phyloP scores from a whole-genome alignment of 2,113 vertebrate genomes.

The Australoheros scitulus region DNA sequence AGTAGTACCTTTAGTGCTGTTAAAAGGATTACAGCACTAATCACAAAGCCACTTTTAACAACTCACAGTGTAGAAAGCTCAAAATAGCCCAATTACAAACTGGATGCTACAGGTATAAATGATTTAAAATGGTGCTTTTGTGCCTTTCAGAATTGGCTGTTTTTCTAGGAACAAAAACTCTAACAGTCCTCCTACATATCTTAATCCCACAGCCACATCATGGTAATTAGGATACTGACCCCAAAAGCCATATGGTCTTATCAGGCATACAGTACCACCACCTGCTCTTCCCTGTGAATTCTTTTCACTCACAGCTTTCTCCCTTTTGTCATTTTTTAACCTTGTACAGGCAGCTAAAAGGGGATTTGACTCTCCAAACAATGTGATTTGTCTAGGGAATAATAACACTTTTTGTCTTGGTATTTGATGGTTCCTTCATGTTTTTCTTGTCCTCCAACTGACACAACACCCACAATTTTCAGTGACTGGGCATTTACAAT shows the following conservation, averaged over 20 bases:
- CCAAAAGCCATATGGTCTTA: slow-evolving; percentile 71
- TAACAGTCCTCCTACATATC: slow-evolving; percentile 50
- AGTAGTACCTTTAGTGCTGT: neutral
- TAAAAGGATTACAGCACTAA: neutral
- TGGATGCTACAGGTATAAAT: slow-evolving; percentile 31
- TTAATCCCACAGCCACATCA: slow-evolving; percentile 69
- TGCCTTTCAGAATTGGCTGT: slow-evolving; percentile 36
- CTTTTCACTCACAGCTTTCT: slow-evolving; percentile 49
- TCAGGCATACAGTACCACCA: slow-evolving; percentile 65
- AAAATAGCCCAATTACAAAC: slow-evolving; percentile 6
- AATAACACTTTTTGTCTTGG: slow-evolving; percentile 9
- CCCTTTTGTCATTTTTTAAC: slow-evolving; percentile 32
- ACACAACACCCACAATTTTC: slow-evolving; percentile 47
- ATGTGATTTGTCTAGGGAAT: slow-evolving; percentile 21
- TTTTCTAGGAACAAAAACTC: slow-evolving; percentile 42
- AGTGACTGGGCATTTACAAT: slow-evolving; percentile 23
- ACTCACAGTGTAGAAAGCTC: slow-evolving; percentile 10
- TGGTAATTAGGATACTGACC: slow-evolving; percentile 74
- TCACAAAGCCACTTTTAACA: neutral
- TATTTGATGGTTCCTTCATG: slow-evolving; percentile 13
- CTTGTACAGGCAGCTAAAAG: slow-evolving; percentile 38
- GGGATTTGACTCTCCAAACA: slow-evolving; percentile 26
- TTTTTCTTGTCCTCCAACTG: slow-evolving; percentile 22
- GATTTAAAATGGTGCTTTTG: slow-evolving; percentile 35
- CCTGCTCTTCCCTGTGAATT: slow-evolving; percentile 72